Conservation (phyloP, 2,113 vertebrate species). For the Rhagologus leucostigma region DNA sequence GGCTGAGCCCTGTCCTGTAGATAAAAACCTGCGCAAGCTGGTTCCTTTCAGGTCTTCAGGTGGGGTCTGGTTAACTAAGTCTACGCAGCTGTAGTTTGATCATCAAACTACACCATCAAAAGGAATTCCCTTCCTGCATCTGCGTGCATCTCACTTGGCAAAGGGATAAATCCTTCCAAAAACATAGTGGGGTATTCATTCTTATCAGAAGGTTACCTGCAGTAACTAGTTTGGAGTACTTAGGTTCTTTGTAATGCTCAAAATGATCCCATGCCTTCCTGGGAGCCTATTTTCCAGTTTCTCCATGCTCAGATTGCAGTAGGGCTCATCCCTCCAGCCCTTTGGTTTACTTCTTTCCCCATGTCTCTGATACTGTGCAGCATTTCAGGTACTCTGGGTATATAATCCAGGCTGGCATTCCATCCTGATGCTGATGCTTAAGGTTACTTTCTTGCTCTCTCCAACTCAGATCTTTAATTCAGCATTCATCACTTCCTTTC, state of each 20-base stretch:
- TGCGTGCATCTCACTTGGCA: background rate
- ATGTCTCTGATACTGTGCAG: background rate
- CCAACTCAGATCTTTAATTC: background rate
- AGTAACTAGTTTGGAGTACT: background rate
- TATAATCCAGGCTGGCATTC: background rate
- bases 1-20: background rate
- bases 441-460: background rate
- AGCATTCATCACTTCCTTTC: background rate
- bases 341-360: background rate
- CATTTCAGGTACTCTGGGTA: background rate
- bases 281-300: background rate
- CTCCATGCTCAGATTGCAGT: background rate
- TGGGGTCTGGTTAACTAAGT: background rate
- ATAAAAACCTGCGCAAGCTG: background rate
- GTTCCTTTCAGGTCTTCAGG: background rate
- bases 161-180: background rate
- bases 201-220: background rate
- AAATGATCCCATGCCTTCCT: background rate
- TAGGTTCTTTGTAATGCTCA: background rate
- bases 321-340: background rate
- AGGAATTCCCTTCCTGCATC: background rate
- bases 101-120: background rate
- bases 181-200: background rate
- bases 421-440: accelerated
- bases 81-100: background rate